These are phyloP conservation scores for Prunella himalayana DNA, from an alignment of 2,113 vertebrate species.

Conservation along the genomic window DNA sequence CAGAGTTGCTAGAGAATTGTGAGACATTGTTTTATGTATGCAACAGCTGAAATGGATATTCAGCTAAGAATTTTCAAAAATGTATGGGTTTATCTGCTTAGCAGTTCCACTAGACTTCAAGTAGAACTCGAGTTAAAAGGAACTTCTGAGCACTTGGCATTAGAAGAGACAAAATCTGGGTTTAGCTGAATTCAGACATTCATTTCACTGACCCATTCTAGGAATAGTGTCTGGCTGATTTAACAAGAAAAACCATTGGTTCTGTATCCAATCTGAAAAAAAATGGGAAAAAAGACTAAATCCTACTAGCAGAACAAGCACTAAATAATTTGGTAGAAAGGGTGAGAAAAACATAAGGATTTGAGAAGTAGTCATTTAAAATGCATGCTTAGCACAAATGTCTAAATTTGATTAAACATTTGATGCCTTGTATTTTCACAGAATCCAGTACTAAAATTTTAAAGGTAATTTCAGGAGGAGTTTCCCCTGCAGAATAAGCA, in stretches of 20 bases:
- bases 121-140: neutral
- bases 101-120: neutral
- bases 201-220: neutral
- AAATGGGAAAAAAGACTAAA: no score
- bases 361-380: neutral
- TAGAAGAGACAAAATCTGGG: neutral
- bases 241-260: neutral
- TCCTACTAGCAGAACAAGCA: neutral
- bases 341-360: neutral
- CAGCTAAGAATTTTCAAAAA: neutral
- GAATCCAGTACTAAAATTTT: neutral
- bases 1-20: neutral
- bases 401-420: neutral
- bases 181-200: neutral
- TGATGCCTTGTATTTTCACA: neutral
- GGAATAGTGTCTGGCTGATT: neutral
- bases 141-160: neutral
- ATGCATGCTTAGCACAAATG: neutral
- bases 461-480: neutral
- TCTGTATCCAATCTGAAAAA: neutral
- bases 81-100: neutral
- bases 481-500: neutral
- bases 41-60: neutral
- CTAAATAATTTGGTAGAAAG: neutral
- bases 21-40: neutral